Evolutionary conservation across 2,797 vertebrate genomes (phyloP).

Genomic region (Coilia nasus): DNA sequence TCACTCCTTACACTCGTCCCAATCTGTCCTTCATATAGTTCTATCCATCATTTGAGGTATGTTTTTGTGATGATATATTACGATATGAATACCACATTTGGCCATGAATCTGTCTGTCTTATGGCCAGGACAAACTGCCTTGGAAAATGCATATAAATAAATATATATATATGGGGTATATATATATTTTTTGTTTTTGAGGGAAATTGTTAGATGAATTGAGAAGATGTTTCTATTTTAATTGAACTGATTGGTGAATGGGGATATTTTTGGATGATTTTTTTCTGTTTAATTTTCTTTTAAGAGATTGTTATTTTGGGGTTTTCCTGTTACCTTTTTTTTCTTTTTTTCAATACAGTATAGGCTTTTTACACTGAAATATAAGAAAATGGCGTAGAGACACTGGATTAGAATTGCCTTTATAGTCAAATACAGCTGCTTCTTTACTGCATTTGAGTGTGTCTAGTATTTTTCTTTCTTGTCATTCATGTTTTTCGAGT

Average conservation of each 20-base stretch:
- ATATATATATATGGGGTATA: slow-evolving; percentile 46
- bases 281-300: slow-evolving; percentile 61
- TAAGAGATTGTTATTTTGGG: slow-evolving; percentile 72
- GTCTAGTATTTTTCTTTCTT: slow-evolving; percentile 55
- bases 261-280: slow-evolving; percentile 70
- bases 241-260: slow-evolving; percentile 79
- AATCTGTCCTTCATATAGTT: slow-evolving; percentile 16
- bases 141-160: slow-evolving; percentile 74
- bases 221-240: slow-evolving; percentile 79
- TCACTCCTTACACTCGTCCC: background rate
- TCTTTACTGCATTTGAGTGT: slow-evolving; percentile 73
- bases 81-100: slow-evolving; percentile 65
- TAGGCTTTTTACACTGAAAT: slow-evolving; percentile 85
- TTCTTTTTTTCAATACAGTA: slow-evolving; percentile 75
- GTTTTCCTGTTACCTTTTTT: slow-evolving; percentile 61
- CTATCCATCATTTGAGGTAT: slow-evolving; percentile 63
- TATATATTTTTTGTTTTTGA: slow-evolving; percentile 76
- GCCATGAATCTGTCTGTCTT: slow-evolving; percentile 73
- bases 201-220: slow-evolving; percentile 74
- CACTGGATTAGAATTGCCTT: slow-evolving; percentile 84
- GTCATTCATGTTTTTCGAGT: background rate
- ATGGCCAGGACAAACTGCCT: slow-evolving; percentile 80
- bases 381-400: slow-evolving; percentile 79
- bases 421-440: slow-evolving; percentile 83
- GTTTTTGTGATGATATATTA: slow-evolving; percentile 65